These are phyloP conservation scores for Platycnemis pennipes DNA, from an alignment of 2,888 invertebrate species.

Conservation along the genomic window DNA sequence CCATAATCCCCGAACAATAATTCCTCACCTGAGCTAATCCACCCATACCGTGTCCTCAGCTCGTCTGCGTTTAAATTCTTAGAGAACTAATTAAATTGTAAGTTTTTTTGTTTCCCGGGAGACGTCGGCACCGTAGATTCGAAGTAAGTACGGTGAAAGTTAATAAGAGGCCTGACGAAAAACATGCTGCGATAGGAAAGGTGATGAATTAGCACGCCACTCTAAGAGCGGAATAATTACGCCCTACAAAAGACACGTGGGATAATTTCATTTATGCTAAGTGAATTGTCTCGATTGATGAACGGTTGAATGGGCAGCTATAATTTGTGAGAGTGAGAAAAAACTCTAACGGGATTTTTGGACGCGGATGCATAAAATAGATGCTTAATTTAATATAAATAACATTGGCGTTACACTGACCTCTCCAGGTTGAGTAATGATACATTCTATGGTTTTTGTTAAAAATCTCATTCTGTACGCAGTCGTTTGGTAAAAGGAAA, in stretches of 20 bases:
- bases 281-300: not conserved
- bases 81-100: not conserved
- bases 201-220: not conserved
- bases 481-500: too few species aligned
- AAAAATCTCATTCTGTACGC: too few species aligned
- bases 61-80: not conserved
- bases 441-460: too few species aligned
- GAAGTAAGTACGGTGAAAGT: not conserved
- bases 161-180: not conserved
- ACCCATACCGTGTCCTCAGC: not conserved
- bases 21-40: not conserved
- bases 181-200: slow-evolving; percentile 4
- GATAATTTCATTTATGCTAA: slow-evolving; percentile 1
- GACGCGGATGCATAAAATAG: not conserved
- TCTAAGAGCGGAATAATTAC: not conserved
- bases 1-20: not conserved
- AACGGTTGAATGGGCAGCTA: not conserved
- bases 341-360: not conserved
- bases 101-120: not conserved
- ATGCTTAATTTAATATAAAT: not conserved
- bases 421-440: too few species aligned
- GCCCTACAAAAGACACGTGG: not conserved
- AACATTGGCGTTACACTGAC: too few species aligned
- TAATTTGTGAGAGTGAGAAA: not conserved
- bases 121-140: not conserved